Evolutionary conservation across 2,888 invertebrate genomes (phyloP).

Genomic region (Dendrolimus houi): DNA sequence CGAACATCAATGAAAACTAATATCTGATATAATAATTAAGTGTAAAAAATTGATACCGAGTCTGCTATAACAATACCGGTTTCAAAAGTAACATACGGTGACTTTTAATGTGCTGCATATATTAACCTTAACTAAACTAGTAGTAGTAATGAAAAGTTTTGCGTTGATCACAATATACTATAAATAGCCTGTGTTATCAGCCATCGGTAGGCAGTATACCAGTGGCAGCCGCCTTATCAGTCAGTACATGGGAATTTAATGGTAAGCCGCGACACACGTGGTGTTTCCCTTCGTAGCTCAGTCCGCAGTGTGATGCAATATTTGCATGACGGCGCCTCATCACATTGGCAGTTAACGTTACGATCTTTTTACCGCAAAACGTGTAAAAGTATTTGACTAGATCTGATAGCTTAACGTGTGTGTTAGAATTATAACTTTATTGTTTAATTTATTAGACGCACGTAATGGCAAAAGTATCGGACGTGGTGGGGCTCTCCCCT

Average conservation of each 20-base stretch:
- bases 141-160: constrained; percentile 22
- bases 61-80: neutral
- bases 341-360: constrained; percentile 24
- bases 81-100: constrained; percentile 8
- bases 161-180: constrained; percentile 19
- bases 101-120: constrained; percentile 34
- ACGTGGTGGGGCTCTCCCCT: constrained; percentile 52
- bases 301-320: constrained; percentile 62
- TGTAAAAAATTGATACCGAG: neutral
- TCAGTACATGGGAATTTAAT: constrained; percentile 41
- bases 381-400: constrained; percentile 26
- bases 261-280: constrained; percentile 43
- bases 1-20: neutral
- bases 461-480: constrained; percentile 68
- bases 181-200: constrained; percentile 46
- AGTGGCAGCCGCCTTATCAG: constrained; percentile 31
- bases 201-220: constrained; percentile 22
- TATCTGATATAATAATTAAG: neutral
- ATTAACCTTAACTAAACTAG: constrained; percentile 42
- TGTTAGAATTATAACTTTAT: constrained; percentile 8
- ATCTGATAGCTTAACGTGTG: constrained; percentile 5
- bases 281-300: constrained; percentile 36
- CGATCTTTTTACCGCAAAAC: constrained; percentile 14
- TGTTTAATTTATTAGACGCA: constrained; percentile 11
- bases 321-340: constrained; percentile 47